Conservation (phyloP, 1,140 invertebrate genomes). For the Eufriesea mexicana region DNA sequence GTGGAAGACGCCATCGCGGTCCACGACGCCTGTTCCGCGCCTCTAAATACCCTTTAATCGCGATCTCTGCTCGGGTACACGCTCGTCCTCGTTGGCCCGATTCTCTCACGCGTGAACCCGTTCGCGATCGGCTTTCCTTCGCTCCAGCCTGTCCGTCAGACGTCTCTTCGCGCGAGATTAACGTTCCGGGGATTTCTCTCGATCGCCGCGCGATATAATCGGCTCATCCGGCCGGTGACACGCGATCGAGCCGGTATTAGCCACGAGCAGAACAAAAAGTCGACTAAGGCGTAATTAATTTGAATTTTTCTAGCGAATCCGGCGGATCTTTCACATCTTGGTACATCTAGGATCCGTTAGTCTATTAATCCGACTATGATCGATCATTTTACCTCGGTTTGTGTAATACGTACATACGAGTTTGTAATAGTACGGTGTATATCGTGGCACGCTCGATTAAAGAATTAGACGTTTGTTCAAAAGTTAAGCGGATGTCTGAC, state of each 20-base stretch:
- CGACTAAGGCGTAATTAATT: neutral
- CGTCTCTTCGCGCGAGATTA: conserved; percentile 45
- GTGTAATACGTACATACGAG: too few relatives aligned
- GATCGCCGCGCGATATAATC: conserved; percentile 66
- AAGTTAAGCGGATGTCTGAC: too few relatives aligned
- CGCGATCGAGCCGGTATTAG: conserved; percentile 57
- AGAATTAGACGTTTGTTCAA: too few relatives aligned
- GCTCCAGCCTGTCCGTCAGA: conserved; percentile 16
- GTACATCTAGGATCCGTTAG: too few relatives aligned
- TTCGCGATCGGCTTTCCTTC: conserved; percentile 14
- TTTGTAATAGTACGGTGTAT: too few relatives aligned
- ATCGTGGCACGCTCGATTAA: too few relatives aligned
- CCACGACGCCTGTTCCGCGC: neutral
- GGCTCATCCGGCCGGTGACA: conserved; percentile 61
- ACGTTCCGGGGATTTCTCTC: conserved; percentile 34
- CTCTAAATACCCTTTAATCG: conserved; percentile 41
- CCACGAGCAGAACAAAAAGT: neutral
- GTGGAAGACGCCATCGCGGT: neutral
- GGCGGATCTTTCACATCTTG: too few relatives aligned
- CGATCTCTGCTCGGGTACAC: neutral
- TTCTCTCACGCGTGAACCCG: neutral
- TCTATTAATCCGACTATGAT: too few relatives aligned
- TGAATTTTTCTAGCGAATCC: neutral
- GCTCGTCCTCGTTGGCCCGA: neutral
- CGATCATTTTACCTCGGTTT: too few relatives aligned